Base-by-base conservation (phyloP, 2,888 invertebrate genomes). In the Drosophila aldrichi region DNA sequence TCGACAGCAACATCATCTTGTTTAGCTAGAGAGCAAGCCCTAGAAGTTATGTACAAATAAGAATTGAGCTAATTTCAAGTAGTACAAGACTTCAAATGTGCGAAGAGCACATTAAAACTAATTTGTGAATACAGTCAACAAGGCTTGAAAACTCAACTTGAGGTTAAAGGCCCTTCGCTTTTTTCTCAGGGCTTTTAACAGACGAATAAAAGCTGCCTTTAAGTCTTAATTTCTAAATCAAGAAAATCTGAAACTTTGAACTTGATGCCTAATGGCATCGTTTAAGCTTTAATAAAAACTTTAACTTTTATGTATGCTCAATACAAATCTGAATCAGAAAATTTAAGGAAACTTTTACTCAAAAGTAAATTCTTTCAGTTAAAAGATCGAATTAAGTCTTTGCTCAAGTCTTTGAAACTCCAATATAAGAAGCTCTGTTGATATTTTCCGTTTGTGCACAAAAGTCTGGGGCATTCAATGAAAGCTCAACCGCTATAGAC, bases 1-100 rank as follows among this genome's bases (percentile, higher is more conserved):
- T 32, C 32, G 12, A 14, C 18, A 14, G 14, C 49, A 32, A 32
- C 32, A 32, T 34, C 65, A 65, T 61, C 51, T 44, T 5, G 51
- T 52, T 62, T 61, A 18, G 12, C 7, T 29, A 60, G 10, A 38
- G 9, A n/a, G 20, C 10, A 38, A 34, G 32, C 12, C 16, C 48
- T 6, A 2, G n/a, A 29, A 7, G 16, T 9, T 46, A 3, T 46
- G 6, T 2, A 14, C 32, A 20, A 12, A 43, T 20, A 43, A 12
- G 2, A 43, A 43, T 12, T 43, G 1, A 43, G 41, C 12, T 20
- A 1, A 9, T 9, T 41, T 12, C 12, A 20, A 22, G 44, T n/a
- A n/a, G n/a, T n/a, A n/a, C n/a, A n/a, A n/a, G n/a, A n/a, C n/a
- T n/a, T n/a, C n/a, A n/a, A n/a, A n/a, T n/a, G n/a, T n/a, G n/a